These are phyloP conservation scores for Phrixothrix hirtus DNA, from an alignment of 2,888 invertebrate genomes.

Conservation along the genomic window DNA sequence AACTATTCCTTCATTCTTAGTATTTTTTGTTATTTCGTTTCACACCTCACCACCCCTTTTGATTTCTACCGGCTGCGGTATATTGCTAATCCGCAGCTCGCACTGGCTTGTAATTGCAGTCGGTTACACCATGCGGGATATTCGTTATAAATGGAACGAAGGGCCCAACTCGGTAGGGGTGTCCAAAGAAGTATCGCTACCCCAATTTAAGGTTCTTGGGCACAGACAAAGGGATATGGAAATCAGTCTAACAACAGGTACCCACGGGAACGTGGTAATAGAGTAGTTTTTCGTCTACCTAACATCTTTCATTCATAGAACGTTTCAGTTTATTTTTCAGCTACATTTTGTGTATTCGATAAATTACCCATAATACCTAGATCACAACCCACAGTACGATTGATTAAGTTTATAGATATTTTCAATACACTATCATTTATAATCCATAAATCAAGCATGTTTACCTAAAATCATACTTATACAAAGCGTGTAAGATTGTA, in stretches of 20 bases:
- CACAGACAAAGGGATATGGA: slow-evolving; percentile 95
- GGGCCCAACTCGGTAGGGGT: slow-evolving; percentile 94
- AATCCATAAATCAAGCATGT: neutral
- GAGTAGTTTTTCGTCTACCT: slow-evolving; percentile 27
- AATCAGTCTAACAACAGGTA: slow-evolving; percentile 97
- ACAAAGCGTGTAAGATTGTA: neutral
- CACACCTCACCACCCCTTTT: slow-evolving; percentile 33
- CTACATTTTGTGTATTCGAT: slow-evolving; percentile 10
- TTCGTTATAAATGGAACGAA: slow-evolving; percentile 96
- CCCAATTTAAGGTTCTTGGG: slow-evolving; percentile 97
- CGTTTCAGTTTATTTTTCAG: slow-evolving; percentile 24
- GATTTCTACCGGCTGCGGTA: slow-evolving; percentile 44
- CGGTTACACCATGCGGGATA: slow-evolving; percentile 98
- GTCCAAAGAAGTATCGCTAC: slow-evolving; percentile 93
- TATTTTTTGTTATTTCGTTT: slow-evolving; percentile 25
- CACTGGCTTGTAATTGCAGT: slow-evolving; percentile 68
- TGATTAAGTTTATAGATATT: neutral
- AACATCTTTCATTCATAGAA: slow-evolving; percentile 25
- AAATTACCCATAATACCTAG: too few relatives aligned
- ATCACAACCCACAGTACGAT: too few relatives aligned
- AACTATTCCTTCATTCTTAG: slow-evolving; percentile 50
- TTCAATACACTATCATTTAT: neutral
- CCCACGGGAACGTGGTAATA: slow-evolving; percentile 50
- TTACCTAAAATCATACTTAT: neutral
- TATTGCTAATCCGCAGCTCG: slow-evolving; percentile 41